phyloP scores from a whole-genome alignment of 2,113 vertebrate genomes.

The Hassar affinis region DNA sequence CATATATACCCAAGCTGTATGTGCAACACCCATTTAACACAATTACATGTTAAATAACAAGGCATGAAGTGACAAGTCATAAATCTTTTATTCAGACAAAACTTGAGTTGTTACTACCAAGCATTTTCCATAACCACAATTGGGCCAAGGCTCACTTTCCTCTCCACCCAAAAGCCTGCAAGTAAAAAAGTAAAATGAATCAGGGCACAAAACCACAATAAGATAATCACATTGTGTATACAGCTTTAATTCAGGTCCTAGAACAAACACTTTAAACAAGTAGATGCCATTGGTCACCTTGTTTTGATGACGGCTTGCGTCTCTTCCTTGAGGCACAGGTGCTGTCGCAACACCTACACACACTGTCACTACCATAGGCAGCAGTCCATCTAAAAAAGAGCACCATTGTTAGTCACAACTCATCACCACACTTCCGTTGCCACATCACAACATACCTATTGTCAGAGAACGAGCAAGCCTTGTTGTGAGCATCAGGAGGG shows the following conservation, averaged over 20 bases:
- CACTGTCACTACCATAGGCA: slow-evolving; percentile 31
- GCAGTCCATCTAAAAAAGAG: slow-evolving; percentile 40
- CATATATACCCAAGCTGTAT: too few relatives aligned
- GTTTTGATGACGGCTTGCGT: not conserved
- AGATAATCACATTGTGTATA: not conserved
- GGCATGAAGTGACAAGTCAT: too few relatives aligned
- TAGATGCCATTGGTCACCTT: not conserved
- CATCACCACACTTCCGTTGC: not conserved
- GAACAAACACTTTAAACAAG: not conserved
- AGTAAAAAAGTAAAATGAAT: not conserved
- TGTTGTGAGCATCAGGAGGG: slow-evolving; percentile 28
- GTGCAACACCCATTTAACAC: too few relatives aligned
- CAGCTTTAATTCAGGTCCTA: not conserved
- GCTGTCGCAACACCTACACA: slow-evolving; percentile 45
- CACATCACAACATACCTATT: not conserved
- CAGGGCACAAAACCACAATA: not conserved
- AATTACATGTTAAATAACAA: too few relatives aligned
- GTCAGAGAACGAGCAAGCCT: slow-evolving; percentile 40
- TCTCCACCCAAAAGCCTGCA: not conserved
- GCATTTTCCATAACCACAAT: not conserved
- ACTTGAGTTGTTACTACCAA: not conserved
- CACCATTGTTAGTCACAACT: not conserved
- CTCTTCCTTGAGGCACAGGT: slow-evolving; percentile 24
- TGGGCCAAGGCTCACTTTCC: not conserved
- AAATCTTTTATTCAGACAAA: not conserved